These are phyloP conservation scores for Xanthorhoe designata DNA, from an alignment of 2,888 invertebrate genomes.

Conservation along the genomic window DNA sequence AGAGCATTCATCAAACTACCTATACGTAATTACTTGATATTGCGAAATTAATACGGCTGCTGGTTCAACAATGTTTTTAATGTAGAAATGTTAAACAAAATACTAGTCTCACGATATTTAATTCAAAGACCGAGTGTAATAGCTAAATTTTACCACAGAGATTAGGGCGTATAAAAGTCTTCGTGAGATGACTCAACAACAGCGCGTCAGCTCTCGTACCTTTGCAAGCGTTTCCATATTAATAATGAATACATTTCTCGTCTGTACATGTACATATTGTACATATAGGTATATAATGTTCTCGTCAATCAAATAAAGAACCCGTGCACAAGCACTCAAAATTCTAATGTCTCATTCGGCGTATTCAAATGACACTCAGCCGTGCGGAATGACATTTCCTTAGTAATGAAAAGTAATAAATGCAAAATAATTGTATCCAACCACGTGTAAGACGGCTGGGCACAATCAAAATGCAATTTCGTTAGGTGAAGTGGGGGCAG, in stretches of 20 bases:
- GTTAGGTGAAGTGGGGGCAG: conserved; percentile 50
- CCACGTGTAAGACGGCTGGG: conserved; percentile 67
- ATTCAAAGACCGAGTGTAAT: no score
- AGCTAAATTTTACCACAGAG: no score
- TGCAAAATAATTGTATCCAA: conserved; percentile 68
- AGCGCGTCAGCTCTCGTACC: no score
- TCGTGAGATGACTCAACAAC: no score
- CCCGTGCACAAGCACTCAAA: conserved; percentile 18
- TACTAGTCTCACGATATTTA: no score
- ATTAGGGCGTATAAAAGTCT: no score
- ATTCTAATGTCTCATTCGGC: conserved; percentile 41
- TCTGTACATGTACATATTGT: background rate
- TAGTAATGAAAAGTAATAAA: conserved; percentile 70
- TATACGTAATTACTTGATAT: background rate
- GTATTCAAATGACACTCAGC: conserved; percentile 41
- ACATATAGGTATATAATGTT: background rate
- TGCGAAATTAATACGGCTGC: background rate
- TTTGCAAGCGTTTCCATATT: background rate
- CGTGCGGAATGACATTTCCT: conserved; percentile 51
- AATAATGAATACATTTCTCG: background rate
- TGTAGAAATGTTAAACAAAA: no score
- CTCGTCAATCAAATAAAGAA: conserved; percentile 2
- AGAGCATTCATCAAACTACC: background rate
- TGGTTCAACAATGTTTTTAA: no score
- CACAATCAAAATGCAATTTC: conserved; percentile 77